Percentiles rank a stretch among this genome's conserved stretches.
phyloP scores from a whole-genome alignment of 1,140 invertebrate species.

The Procambarus virginalis region DNA sequence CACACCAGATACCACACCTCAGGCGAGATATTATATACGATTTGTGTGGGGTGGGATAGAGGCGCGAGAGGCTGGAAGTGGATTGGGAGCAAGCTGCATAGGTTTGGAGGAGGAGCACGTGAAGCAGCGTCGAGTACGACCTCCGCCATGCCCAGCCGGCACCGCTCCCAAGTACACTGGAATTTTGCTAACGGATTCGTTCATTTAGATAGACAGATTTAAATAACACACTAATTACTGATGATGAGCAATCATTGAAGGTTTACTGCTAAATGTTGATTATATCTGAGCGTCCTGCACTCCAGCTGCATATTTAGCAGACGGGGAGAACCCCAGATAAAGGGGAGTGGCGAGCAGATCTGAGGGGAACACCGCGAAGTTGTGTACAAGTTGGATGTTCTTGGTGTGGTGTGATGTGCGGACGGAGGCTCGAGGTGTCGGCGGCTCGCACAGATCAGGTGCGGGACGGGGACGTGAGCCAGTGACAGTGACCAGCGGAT shows the following conservation, averaged over 20 bases:
- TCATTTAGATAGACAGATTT: conserved; percentile 17
- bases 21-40: not conserved
- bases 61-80: not conserved
- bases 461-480: conserved; percentile 7
- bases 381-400: conserved; percentile 20
- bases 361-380: not conserved
- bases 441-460: conserved; percentile 18
- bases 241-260: not conserved
- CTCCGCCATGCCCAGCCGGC: conserved; percentile 2
- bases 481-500: conserved; percentile 12
- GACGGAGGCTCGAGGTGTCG: conserved; percentile 15
- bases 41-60: not conserved
- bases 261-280: not conserved
- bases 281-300: not conserved
- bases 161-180: conserved; percentile 16
- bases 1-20: not conserved
- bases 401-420: conserved; percentile 4
- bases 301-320: not conserved
- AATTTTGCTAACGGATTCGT: conserved; percentile 48
- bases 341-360: not conserved
- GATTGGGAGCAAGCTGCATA: not conserved
- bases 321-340: not conserved
- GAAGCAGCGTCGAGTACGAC: conserved; percentile 10
- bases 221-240: not conserved
- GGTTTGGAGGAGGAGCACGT: conserved; percentile 9